Conservation (phyloP, 2,797 vertebrate species). For the Phoeniculus purpureus region DNA sequence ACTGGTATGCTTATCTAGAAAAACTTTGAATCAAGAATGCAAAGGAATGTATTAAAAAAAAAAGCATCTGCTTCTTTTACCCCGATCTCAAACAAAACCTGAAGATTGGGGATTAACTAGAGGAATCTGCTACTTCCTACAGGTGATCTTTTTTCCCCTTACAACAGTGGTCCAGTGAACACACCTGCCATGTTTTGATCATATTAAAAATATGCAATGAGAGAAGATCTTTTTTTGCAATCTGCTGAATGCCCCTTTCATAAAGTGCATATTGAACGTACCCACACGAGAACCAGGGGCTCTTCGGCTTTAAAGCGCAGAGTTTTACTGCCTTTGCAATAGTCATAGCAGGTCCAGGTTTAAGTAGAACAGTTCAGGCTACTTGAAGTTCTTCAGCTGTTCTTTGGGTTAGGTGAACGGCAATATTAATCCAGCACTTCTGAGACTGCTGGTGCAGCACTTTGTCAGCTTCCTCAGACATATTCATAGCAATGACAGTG, state of each 20-base stretch:
- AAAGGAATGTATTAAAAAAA: background rate
- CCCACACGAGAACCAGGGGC: background rate
- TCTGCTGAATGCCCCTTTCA: background rate
- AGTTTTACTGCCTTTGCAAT: constrained; percentile 3
- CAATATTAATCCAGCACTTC: constrained; percentile 30
- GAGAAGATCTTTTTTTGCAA: background rate
- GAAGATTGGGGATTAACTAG: background rate
- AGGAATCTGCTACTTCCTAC: background rate
- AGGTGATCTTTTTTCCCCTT: background rate
- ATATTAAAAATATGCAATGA: background rate
- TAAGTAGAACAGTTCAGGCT: background rate
- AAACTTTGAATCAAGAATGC: background rate
- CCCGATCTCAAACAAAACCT: background rate
- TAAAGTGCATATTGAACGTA: background rate
- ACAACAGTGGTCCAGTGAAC: background rate
- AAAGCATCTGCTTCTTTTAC: background rate
- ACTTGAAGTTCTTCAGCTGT: constrained; percentile 51
- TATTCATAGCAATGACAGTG: constrained; percentile 17
- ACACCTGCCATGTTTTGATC: background rate
- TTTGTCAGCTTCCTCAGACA: constrained; percentile 54
- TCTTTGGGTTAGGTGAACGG: constrained; percentile 52
- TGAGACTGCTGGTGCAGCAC: constrained; percentile 44
- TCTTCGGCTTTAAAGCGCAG: background rate
- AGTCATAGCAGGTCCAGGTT: background rate
- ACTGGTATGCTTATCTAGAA: background rate